Conservation (phyloP, 2,113 vertebrate species). For the Pandion haliaetus region DNA sequence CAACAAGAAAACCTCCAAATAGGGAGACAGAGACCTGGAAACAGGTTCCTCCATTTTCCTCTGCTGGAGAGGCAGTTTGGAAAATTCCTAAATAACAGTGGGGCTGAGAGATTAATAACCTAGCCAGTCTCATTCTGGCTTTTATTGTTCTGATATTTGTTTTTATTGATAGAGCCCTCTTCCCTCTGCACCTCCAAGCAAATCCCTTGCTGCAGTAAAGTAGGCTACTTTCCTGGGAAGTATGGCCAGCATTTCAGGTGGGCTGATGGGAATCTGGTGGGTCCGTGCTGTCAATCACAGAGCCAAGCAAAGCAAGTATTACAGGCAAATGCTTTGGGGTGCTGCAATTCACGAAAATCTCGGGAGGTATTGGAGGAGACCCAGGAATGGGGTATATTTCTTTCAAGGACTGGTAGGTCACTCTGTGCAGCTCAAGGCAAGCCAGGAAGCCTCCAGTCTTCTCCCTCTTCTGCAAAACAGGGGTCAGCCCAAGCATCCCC, state of each 20-base stretch:
- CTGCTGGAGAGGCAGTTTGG: background rate
- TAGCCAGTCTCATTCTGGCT: background rate
- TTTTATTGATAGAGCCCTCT: background rate
- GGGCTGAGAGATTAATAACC: background rate
- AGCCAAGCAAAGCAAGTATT: background rate
- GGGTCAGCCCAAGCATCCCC: background rate
- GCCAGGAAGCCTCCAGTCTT: background rate
- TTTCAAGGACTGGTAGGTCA: background rate
- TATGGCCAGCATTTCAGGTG: background rate
- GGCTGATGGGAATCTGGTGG: background rate
- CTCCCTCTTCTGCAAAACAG: background rate
- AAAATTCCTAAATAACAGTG: background rate
- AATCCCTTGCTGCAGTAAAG: background rate
- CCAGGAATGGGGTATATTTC: background rate
- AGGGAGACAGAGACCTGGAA: background rate
- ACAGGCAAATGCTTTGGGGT: background rate
- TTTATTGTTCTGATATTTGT: background rate
- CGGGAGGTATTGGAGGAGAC: background rate
- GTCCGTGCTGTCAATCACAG: background rate
- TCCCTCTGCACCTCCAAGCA: background rate
- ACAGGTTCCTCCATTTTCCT: background rate
- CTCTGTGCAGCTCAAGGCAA: background rate
- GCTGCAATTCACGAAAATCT: background rate
- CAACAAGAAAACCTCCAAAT: background rate
- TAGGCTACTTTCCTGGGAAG: background rate